A percentile compares a stretch with the other conserved stretches of the same genome.
phyloP scores from a whole-genome alignment of 1,140 invertebrate genomes.

The Pseudomyrmex flavicornis region DNA sequence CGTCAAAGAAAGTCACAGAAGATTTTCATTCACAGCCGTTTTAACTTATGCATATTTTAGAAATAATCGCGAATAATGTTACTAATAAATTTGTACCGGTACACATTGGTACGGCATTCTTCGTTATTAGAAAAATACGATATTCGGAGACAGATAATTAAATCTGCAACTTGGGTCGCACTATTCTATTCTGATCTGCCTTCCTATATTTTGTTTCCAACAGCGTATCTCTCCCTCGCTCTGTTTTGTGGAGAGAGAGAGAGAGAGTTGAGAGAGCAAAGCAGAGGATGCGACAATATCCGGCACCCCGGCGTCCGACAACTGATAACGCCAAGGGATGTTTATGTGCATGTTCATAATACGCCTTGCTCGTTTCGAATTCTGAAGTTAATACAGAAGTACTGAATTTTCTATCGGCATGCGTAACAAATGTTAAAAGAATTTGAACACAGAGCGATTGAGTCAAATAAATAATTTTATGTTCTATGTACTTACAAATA shows the following conservation, averaged over 20 bases:
- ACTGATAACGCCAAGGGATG: slow-evolving; percentile 85
- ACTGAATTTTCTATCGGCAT: slow-evolving; percentile 29
- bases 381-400: slow-evolving; percentile 51
- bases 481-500: too few species aligned
- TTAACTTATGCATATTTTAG: slow-evolving; percentile 4
- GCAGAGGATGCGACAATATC: slow-evolving; percentile 86
- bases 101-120: neutral
- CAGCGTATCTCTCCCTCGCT: slow-evolving; percentile 55
- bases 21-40: neutral
- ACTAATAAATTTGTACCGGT: neutral
- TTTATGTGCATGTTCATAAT: slow-evolving; percentile 85
- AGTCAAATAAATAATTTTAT: neutral
- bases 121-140: slow-evolving; percentile 5
- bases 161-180: slow-evolving; percentile 35
- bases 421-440: neutral
- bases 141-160: slow-evolving; percentile 49
- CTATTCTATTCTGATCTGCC: slow-evolving; percentile 32
- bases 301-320: slow-evolving; percentile 85
- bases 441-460: neutral
- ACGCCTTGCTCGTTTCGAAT: slow-evolving; percentile 68
- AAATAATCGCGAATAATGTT: slow-evolving; percentile 15
- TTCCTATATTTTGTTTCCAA: slow-evolving; percentile 55
- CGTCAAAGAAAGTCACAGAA: slow-evolving; percentile 38
- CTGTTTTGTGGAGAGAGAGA: slow-evolving; percentile 41
- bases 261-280: slow-evolving; percentile 74